Percentiles rank a stretch among this genome's conserved stretches.
These are phyloP conservation scores for Harpagifer antarcticus DNA, from an alignment of 2,797 vertebrate genomes.

Conservation along the genomic window DNA sequence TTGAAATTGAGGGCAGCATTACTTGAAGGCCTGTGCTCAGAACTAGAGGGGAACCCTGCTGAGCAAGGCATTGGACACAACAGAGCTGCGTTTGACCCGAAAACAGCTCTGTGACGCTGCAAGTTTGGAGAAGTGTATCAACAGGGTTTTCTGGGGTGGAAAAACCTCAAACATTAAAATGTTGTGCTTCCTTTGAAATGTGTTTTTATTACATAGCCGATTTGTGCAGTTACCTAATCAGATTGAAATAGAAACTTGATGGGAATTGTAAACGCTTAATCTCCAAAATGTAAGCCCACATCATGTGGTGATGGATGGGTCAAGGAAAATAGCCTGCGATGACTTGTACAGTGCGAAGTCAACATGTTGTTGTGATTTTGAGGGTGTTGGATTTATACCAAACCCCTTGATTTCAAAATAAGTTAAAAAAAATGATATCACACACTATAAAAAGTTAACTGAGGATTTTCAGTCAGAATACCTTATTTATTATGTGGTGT, in stretches of 20 bases:
- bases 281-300: slow-evolving; percentile 51
- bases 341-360: not conserved
- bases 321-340: not conserved
- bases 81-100: not conserved
- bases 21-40: not conserved
- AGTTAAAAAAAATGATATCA: slow-evolving; percentile 9
- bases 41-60: not conserved
- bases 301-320: slow-evolving; percentile 29
- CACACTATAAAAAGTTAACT: not conserved
- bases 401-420: not conserved
- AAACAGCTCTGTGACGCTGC: not conserved
- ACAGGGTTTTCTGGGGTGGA: not conserved
- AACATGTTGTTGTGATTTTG: slow-evolving; percentile 9
- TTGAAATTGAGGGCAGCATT: slow-evolving; percentile 9
- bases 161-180: not conserved
- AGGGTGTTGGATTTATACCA: not conserved
- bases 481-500: too few species aligned
- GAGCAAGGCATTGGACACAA: not conserved
- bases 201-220: slow-evolving; percentile 39
- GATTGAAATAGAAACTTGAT: slow-evolving; percentile 55
- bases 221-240: slow-evolving; percentile 58
- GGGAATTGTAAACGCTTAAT: slow-evolving; percentile 62
- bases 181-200: slow-evolving; percentile 26
- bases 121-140: not conserved
- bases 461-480: too few species aligned